phyloP scores from a whole-genome alignment of 2,113 vertebrate species.

The Perccottus glenii region DNA sequence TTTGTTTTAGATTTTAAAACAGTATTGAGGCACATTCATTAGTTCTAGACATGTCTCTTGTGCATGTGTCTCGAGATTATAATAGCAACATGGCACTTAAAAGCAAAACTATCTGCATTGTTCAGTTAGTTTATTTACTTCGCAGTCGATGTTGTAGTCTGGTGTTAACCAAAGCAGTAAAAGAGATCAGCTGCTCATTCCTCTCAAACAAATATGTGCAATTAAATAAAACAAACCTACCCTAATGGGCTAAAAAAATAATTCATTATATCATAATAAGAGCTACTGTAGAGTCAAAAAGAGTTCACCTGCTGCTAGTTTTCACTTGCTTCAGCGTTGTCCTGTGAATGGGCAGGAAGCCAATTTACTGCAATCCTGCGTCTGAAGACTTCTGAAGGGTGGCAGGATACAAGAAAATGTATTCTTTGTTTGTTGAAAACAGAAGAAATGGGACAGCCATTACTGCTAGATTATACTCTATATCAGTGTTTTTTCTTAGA shows the following conservation, averaged over 20 bases:
- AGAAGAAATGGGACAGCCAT: background rate
- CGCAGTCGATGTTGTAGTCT: too few species aligned
- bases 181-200: too few species aligned
- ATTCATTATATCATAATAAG: too few species aligned
- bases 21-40: too few species aligned
- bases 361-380: background rate
- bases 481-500: background rate
- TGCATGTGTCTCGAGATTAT: background rate
- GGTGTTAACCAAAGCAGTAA: background rate
- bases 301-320: background rate
- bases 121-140: background rate
- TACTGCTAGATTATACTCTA: background rate
- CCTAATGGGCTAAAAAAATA: background rate
- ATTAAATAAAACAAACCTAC: background rate
- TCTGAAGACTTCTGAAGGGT: slow-evolving; percentile 1
- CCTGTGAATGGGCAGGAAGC: slow-evolving; percentile 1
- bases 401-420: background rate
- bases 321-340: background rate
- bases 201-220: background rate
- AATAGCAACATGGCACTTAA: too few species aligned
- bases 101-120: background rate
- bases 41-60: too few species aligned
- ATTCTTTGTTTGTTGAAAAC: background rate
- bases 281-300: background rate
- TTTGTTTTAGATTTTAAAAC: background rate